Conservation (phyloP, 2,888 invertebrate species). For the Epicampocera succincta region DNA sequence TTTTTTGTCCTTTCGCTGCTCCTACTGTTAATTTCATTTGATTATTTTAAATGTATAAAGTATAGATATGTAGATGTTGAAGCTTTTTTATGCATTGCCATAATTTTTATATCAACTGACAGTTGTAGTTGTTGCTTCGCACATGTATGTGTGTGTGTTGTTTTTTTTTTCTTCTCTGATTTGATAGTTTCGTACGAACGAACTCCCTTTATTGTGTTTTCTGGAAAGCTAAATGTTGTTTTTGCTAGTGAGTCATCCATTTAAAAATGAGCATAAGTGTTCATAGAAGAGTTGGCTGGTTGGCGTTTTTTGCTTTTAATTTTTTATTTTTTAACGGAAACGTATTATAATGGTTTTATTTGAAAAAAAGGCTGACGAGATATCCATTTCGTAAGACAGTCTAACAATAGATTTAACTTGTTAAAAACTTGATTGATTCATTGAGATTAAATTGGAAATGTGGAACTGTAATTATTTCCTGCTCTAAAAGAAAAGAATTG, state of each 20-base stretch:
- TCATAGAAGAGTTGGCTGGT: conserved; percentile 26
- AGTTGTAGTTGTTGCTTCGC: conserved; percentile 53
- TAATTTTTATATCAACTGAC: conserved; percentile 64
- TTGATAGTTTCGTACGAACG: conserved; percentile 48
- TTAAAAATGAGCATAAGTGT: conserved; percentile 54
- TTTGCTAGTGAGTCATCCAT: conserved; percentile 61
- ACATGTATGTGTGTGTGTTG: too few relatives aligned
- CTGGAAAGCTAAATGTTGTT: conserved; percentile 29
- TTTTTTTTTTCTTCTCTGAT: conserved; percentile 5
- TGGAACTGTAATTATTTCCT: conserved; percentile 25
- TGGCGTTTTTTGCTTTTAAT: conserved; percentile 1
- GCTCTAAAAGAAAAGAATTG: not conserved
- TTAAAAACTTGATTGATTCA: conserved; percentile 39
- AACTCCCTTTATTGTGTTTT: conserved; percentile 52
- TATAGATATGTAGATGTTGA: conserved; percentile 3
- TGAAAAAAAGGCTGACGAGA: conserved; percentile 6
- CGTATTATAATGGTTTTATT: conserved; percentile 41
- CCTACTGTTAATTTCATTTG: conserved; percentile 50
- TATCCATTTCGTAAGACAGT: conserved; percentile 8
- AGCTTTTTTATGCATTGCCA: conserved; percentile 48
- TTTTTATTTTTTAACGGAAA: conserved; percentile 49
- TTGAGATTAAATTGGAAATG: conserved; percentile 22
- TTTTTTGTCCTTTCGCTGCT: conserved; percentile 19
- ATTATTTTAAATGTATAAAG: conserved; percentile 44
- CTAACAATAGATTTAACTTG: conserved; percentile 15